Base-by-base conservation (phyloP, 1,140 invertebrate genomes). In the Apis dorsata region DNA sequence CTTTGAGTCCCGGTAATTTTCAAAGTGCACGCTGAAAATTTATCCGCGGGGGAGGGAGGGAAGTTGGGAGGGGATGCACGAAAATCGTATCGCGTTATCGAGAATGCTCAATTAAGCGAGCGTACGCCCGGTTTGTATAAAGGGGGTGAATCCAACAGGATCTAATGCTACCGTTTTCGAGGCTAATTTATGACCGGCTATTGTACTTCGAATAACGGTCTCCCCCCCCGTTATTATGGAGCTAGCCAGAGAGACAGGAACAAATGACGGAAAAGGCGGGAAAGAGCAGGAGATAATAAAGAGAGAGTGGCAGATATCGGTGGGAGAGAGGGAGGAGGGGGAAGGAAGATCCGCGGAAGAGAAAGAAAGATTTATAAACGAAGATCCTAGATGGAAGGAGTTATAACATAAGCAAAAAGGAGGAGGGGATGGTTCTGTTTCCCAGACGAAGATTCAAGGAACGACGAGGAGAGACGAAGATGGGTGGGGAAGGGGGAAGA, bases 91-190 rank as follows among this genome's bases (percentile, higher is more conserved):
- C 74, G 80, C 79, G 79, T 76, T 89, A 90, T 90, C 84, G 84
- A 84, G 81, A 77, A 84, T 79, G 79, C 81, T 90, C 86, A 81
- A 90, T 90, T 90, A 90, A 89, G 79, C 86, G 81, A 73, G 79
- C 53, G 81, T 80, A 80, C 78, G 53, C 55, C 55, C 65, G 81
- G 79, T 84, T 84, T 88, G 70, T 84, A 90, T 89, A 89, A 90
- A 90, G 88, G 88, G 88, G 81, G 34, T 86, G 79, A 90, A 89
- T 88, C 89, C 88, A 68, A 80, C 62, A 81, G 88, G 83, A 86
- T 90, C 86, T 90, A 90, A 89, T 89, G 84, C 86, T 85, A 86
- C 81, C 89, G 68, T 90, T 90, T 86, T 88, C 86, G 74, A 84
- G 79, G 73, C 49, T 89, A 90, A 90, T 90, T 90, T 90, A 90